Base-by-base conservation (phyloP, 2,888 invertebrate species). In the Heliconius ethilla region DNA sequence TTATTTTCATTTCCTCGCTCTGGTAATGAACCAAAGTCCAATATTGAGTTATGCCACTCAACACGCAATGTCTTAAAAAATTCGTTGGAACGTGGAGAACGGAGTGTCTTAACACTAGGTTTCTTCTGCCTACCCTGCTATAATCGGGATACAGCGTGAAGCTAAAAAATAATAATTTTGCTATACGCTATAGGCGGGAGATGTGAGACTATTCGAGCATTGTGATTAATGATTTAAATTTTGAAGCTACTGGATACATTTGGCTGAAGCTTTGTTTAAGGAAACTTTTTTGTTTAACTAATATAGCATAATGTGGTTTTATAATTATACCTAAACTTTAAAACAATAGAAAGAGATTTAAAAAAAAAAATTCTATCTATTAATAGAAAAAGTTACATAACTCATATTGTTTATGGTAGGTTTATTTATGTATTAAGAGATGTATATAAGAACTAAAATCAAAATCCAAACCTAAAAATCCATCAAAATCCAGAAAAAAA, bases 401-500 rank as follows among this genome's bases (percentile, higher is more conserved):
- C 45, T 45, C 15, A 45, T 15, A 51, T 51, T 6, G 18, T 51
- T 51, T 51, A 51, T 51, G 2, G 18, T 1, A 51, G 6, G 45
- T 15, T 33, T 33, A 33, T 33, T 33, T 33, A 33, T 33, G 1
- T 33, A 33, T 33, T 33, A 33, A 33, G 33, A 33, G 33, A 33
- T 7, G 13, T 45, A 45, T 0, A 45, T 45, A 45, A 45, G 4
- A 13, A 45, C 45, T 13, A 45, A 45, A n/a, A 55, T 22, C 7
- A 55, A 55, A 55, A 55, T 55, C 55, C 22, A 55, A 55, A 9
- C 22, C 18, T 22, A 55, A 55, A 55, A 55, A 55, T 22, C 22
- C 22, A 63, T 25, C 18, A 22, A 37, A 37, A 59, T 13, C n/a
- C 9, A 27, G 55, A 27, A 76, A 72, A 74, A 74, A 74, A 74